Evolutionary conservation across 2,797 vertebrate genomes (phyloP).

Genomic region (Clangula hyemalis): DNA sequence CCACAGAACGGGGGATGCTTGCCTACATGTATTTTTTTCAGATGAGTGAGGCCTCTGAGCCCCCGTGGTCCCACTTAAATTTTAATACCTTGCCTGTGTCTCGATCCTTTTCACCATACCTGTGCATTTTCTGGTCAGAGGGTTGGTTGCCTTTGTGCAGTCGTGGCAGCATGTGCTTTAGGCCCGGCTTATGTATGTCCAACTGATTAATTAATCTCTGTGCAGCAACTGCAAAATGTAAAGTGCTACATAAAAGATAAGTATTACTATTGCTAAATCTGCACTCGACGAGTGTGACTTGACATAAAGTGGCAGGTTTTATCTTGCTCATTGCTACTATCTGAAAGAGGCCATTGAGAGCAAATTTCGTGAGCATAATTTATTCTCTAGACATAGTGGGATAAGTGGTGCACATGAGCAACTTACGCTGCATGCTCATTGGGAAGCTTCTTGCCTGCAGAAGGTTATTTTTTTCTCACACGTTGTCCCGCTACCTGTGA

Average conservation of each 20-base stretch:
- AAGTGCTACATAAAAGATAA: slow-evolving; percentile 67
- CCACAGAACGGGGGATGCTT: not conserved
- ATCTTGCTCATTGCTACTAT: slow-evolving; percentile 51
- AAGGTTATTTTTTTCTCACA: not conserved
- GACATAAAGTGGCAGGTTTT: slow-evolving; percentile 63
- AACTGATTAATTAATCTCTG: slow-evolving; percentile 68
- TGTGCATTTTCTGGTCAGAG: not conserved
- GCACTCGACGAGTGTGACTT: slow-evolving; percentile 44
- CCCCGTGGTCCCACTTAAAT: not conserved
- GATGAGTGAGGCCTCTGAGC: fast-evolving
- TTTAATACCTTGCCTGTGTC: not conserved
- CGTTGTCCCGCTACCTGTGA: not conserved
- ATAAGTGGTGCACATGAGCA: not conserved
- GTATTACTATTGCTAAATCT: slow-evolving; percentile 64
- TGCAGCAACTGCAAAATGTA: slow-evolving; percentile 62
- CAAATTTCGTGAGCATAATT: slow-evolving; percentile 35
- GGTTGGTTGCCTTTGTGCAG: not conserved
- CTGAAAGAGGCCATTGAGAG: slow-evolving; percentile 54
- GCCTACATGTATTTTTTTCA: not conserved
- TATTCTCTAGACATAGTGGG: not conserved
- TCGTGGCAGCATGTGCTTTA: not conserved
- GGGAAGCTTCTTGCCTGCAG: not conserved
- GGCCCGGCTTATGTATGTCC: not conserved
- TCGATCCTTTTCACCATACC: not conserved
- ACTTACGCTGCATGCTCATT: not conserved